phyloP scores from a whole-genome alignment of 1,140 invertebrate species.

The Drosophila repleta region DNA sequence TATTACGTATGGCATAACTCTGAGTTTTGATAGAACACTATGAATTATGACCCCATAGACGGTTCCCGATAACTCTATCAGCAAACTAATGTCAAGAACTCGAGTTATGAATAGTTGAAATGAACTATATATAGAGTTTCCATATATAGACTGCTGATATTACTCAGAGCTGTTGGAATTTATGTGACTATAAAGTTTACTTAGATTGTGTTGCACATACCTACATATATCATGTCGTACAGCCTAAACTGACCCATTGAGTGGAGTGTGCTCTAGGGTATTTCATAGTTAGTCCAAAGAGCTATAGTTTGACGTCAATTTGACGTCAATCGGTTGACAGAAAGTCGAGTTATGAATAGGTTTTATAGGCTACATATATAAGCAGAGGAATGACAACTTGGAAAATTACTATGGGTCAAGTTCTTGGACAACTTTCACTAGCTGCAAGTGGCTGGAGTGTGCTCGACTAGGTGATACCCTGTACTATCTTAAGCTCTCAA shows the following conservation, averaged over 20 bases:
- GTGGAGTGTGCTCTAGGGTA: not conserved
- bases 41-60: constrained; percentile 2
- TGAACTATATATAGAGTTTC: too few species aligned
- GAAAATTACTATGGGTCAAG: constrained; percentile 6
- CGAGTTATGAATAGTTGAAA: constrained; percentile 7
- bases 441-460: not conserved
- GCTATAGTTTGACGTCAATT: not conserved
- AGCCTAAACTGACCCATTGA: not conserved
- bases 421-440: constrained; percentile 31
- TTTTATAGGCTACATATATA: not conserved
- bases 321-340: not conserved
- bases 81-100: not conserved
- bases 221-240: not conserved
- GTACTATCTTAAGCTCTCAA: too few species aligned
- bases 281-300: not conserved
- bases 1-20: not conserved
- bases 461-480: not conserved
- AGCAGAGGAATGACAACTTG: constrained; percentile 1
- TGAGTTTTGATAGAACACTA: not conserved
- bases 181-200: too few species aligned
- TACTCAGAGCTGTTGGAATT: too few species aligned
- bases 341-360: not conserved
- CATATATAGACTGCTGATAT: not conserved
- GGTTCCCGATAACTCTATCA: constrained; percentile 1
- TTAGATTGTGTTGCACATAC: not conserved